Conservation (phyloP, 2,888 invertebrate genomes). For the Drosophila picticornis region DNA sequence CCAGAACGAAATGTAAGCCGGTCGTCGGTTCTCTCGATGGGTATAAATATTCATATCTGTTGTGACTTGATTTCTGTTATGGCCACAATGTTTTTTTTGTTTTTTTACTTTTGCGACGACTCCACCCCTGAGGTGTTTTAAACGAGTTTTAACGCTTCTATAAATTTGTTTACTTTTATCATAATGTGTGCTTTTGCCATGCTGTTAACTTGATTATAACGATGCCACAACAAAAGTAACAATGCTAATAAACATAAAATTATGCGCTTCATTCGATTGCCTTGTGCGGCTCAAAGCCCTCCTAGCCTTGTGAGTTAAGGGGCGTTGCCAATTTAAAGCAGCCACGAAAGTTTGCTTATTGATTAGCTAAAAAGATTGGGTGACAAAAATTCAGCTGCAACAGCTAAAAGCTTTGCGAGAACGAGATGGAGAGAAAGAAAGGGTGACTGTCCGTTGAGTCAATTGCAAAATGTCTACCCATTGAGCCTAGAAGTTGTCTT, state of each 20-base stretch:
- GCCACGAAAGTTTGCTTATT: conserved; percentile 9
- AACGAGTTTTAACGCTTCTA: conserved; percentile 71
- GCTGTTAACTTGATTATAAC: conserved; percentile 50
- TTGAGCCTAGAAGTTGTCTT: conserved; percentile 47
- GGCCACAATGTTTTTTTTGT: conserved; percentile 27
- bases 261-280: conserved; percentile 12
- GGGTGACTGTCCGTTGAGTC: not conserved
- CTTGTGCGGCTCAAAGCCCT: conserved; percentile 1
- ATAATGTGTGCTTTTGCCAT: conserved; percentile 36
- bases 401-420: not conserved
- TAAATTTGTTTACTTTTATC: conserved; percentile 48
- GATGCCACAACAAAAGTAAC: conserved; percentile 48
- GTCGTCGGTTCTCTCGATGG: conserved; percentile 32
- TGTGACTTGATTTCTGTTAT: conserved; percentile 69
- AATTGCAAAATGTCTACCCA: conserved; percentile 54
- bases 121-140: conserved; percentile 78
- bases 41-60: conserved; percentile 61
- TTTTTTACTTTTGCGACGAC: conserved; percentile 35
- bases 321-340: conserved; percentile 31
- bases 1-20: conserved; percentile 58
- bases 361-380: conserved; percentile 20
- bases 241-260: conserved; percentile 43
- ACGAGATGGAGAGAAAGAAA: not conserved
- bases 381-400: conserved; percentile 23
- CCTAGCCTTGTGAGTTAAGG: conserved; percentile 2